A percentile compares a stretch with the other conserved stretches of the same genome.
These are phyloP conservation scores for Stenchaetothrips biformis DNA, from an alignment of 2,888 invertebrate species.

Conservation along the genomic window DNA sequence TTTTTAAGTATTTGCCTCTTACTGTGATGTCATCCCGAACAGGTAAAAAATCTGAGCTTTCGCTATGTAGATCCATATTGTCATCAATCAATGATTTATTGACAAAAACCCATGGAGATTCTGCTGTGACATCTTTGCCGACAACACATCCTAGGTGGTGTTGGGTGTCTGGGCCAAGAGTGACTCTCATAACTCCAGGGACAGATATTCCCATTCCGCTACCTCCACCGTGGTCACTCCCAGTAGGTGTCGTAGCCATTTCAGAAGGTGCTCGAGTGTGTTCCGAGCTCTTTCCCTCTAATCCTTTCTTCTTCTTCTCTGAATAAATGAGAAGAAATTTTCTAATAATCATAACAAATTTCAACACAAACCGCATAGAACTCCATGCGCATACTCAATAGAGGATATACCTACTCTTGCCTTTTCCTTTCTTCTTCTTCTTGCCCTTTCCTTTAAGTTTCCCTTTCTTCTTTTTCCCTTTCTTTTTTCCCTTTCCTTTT, in stretches of 20 bases:
- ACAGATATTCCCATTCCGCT: slow-evolving; percentile 37
- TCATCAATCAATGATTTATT: slow-evolving; percentile 59
- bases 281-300: neutral
- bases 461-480: neutral
- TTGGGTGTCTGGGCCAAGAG: slow-evolving; percentile 56
- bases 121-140: slow-evolving; percentile 64
- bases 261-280: neutral
- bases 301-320: slow-evolving; percentile 26
- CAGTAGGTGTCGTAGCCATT: neutral
- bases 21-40: slow-evolving; percentile 44
- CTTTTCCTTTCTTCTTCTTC: slow-evolving; percentile 24
- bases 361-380: neutral
- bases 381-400: too few relatives aligned
- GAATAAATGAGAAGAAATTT: neutral
- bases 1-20: neutral
- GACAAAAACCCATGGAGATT: slow-evolving; percentile 68
- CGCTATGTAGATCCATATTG: slow-evolving; percentile 55
- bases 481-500: slow-evolving; percentile 10
- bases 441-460: slow-evolving; percentile 7
- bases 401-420: neutral
- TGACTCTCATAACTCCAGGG: slow-evolving; percentile 54
- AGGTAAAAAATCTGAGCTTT: slow-evolving; percentile 50
- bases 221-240: neutral
- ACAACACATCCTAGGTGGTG: slow-evolving; percentile 58
- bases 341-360: neutral